phyloP scores from a whole-genome alignment of 53 echinoderm and acorn worm species.

The Pentamera pediparva region DNA sequence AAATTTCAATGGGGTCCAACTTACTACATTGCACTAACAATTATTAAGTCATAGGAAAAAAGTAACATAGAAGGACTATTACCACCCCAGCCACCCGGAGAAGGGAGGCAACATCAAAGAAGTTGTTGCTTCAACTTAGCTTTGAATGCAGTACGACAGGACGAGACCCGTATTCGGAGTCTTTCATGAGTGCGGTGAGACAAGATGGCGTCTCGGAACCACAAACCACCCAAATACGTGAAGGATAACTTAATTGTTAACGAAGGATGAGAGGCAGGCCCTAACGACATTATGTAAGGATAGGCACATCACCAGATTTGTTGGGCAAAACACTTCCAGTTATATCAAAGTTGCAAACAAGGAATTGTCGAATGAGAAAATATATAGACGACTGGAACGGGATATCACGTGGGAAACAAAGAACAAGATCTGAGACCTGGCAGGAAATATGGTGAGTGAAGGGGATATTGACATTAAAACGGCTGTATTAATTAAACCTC shows the following conservation, averaged over 20 bases:
- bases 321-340: not conserved
- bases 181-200: slow-evolving; percentile 2
- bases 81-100: too few relatives aligned
- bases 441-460: slow-evolving; percentile 15
- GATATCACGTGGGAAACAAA: not conserved
- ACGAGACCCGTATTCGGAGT: slow-evolving; percentile 1
- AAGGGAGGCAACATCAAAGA: too few relatives aligned
- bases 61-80: too few relatives aligned
- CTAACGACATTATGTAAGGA: not conserved
- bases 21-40: too few relatives aligned
- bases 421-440: not conserved
- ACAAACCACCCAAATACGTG: slow-evolving; percentile 2
- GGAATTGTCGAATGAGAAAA: slow-evolving; percentile 5
- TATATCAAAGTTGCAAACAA: not conserved
- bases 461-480: slow-evolving; percentile 2
- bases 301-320: not conserved
- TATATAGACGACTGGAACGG: not conserved
- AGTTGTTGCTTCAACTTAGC: too few relatives aligned
- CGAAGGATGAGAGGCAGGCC: not conserved
- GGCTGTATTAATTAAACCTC: not conserved
- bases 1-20: too few relatives aligned
- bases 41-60: too few relatives aligned
- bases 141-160: too few relatives aligned
- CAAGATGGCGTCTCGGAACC: not conserved
- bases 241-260: not conserved